A percentile compares a stretch with the other conserved stretches of the same genome.
Evolutionary conservation across 2,113 vertebrate species (phyloP).

Genomic region (Chlorodrepanis virens): DNA sequence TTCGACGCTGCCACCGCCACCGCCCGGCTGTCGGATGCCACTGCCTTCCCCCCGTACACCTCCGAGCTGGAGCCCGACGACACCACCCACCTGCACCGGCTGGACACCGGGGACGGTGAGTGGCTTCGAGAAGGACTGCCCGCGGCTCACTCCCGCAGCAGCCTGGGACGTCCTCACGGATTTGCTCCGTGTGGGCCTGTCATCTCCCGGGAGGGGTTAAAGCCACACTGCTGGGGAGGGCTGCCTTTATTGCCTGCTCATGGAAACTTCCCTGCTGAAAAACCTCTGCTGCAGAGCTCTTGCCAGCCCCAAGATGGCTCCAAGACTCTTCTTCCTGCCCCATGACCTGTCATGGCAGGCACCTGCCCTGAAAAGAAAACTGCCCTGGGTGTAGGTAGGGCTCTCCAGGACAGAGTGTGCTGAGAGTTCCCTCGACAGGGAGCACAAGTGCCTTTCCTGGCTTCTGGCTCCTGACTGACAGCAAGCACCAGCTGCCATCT

Average conservation of each 20-base stretch:
- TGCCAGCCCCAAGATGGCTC: neutral
- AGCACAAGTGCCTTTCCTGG: neutral
- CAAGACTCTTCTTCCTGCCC: neutral
- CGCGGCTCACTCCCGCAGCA: rapidly evolving
- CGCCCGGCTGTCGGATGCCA: conserved; percentile 60
- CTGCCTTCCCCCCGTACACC: conserved; percentile 64
- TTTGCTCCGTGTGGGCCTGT: neutral
- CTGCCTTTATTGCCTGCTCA: neutral
- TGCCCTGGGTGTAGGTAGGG: too few relatives aligned
- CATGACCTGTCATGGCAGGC: rapidly evolving
- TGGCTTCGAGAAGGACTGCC: rapidly evolving
- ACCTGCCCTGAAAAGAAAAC: neutral
- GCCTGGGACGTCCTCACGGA: rapidly evolving
- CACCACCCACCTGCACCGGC: conserved; percentile 67
- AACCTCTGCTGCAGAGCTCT: neutral
- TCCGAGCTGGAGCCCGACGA: conserved; percentile 76
- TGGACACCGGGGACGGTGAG: conserved; percentile 75
- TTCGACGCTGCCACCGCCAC: conserved; percentile 76
- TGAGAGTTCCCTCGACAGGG: neutral
- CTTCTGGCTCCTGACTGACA: neutral
- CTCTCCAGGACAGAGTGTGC: rapidly evolving
- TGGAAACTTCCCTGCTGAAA: neutral
- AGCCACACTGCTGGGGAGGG: neutral
- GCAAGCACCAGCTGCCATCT: rapidly evolving
- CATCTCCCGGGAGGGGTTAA: neutral